Conservation (phyloP, 2,797 vertebrate species). For the Enteromius paludinosus region DNA sequence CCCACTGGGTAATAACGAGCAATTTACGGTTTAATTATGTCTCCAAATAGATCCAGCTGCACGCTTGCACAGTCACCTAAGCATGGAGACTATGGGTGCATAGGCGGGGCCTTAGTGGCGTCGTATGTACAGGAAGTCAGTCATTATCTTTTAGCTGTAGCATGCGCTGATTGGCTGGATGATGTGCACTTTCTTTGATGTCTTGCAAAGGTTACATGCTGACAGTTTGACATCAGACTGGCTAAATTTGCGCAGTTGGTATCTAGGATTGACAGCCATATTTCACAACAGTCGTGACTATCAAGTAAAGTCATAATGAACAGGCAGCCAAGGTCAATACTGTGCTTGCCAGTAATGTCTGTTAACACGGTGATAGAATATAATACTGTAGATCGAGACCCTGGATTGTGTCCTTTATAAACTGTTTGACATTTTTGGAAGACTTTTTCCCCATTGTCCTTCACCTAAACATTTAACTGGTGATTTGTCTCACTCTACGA, state of each 20-base stretch:
- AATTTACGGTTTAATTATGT: constrained; percentile 46
- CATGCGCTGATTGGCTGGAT: constrained; percentile 25
- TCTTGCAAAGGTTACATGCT: background rate
- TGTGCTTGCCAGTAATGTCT: background rate
- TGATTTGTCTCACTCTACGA: background rate
- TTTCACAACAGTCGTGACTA: background rate
- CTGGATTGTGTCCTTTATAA: background rate
- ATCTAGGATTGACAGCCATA: background rate
- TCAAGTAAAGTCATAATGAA: background rate
- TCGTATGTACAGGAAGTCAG: constrained; percentile 3
- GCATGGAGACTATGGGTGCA: background rate
- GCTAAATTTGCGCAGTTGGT: background rate
- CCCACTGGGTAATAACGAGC: constrained; percentile 30
- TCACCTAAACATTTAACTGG: constrained; percentile 4
- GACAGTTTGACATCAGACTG: background rate
- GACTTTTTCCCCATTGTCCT: background rate
- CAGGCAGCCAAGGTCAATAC: background rate
- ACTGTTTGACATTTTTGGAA: background rate
- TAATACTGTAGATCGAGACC: background rate
- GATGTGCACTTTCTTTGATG: background rate
- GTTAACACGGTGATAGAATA: background rate
- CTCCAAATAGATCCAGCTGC: constrained; percentile 43
- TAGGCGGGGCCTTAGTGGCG: background rate
- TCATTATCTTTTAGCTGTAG: constrained; percentile 1
- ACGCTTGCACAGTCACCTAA: constrained; percentile 9